Percentiles rank a stretch among this genome's conserved stretches.
phyloP scores from a whole-genome alignment of 2,888 invertebrate genomes.

The Melitaea athalia region DNA sequence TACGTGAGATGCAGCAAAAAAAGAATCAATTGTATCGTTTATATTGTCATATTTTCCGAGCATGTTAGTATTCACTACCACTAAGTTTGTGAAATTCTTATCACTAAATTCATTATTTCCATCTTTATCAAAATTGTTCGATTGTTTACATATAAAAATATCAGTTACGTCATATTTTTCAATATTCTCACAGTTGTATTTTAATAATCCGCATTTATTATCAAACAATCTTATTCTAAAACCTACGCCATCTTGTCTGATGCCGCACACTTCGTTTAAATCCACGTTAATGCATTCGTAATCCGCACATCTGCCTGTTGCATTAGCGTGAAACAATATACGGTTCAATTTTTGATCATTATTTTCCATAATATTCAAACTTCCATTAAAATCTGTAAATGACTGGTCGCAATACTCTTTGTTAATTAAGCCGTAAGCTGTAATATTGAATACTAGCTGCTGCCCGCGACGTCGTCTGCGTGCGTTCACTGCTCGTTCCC shows the following conservation, averaged over 20 bases:
- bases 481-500: no score
- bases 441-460: no score
- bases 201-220: constrained; percentile 56
- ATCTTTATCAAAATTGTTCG: not conserved
- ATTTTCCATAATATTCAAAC: constrained; percentile 9
- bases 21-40: constrained; percentile 61
- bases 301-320: constrained; percentile 16
- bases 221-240: constrained; percentile 57
- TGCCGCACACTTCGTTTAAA: constrained; percentile 52
- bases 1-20: constrained; percentile 66
- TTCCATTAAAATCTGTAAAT: constrained; percentile 37
- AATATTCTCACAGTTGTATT: constrained; percentile 55
- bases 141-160: constrained; percentile 52
- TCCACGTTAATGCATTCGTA: constrained; percentile 26
- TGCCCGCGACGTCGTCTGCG: no score
- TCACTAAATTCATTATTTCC: constrained; percentile 7
- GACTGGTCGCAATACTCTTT: constrained; percentile 51
- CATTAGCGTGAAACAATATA: constrained; percentile 11
- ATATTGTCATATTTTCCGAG: constrained; percentile 48
- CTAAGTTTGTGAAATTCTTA: constrained; percentile 41
- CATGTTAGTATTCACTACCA: constrained; percentile 57
- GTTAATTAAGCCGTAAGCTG: constrained; percentile 56
- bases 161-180: constrained; percentile 53
- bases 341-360: constrained; percentile 19
- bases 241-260: constrained; percentile 56